phyloP scores from a whole-genome alignment of 2,113 vertebrate species.

The Perca fluviatilis region DNA sequence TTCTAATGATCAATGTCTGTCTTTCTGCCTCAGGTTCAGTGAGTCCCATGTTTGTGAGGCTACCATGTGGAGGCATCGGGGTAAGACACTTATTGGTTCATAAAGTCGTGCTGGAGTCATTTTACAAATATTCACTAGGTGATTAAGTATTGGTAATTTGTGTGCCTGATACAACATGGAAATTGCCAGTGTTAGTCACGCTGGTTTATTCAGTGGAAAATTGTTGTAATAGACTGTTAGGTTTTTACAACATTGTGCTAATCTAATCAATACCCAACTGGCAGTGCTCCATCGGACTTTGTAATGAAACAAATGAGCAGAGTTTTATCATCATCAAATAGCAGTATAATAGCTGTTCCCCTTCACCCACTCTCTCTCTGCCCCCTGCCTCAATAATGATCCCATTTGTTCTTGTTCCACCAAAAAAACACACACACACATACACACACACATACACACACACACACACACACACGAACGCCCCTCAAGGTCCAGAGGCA shows the following conservation, averaged over 20 bases:
- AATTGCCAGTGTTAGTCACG: constrained; percentile 41
- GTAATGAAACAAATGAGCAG: constrained; percentile 43
- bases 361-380: constrained; percentile 67
- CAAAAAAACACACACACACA: constrained; percentile 56
- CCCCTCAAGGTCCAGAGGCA: constrained; percentile 79
- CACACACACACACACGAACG: constrained; percentile 51
- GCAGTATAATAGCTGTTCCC: constrained; percentile 52
- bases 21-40: constrained; percentile 87
- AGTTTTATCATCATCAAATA: constrained; percentile 61
- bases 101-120: constrained; percentile 20
- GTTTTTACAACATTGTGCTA: constrained; percentile 47
- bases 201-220: constrained; percentile 61
- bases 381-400: constrained; percentile 84
- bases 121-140: constrained; percentile 40
- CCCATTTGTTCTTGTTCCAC: constrained; percentile 87
- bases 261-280: constrained; percentile 62
- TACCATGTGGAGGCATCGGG: constrained; percentile 96
- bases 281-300: constrained; percentile 18
- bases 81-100: constrained; percentile 85
- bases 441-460: constrained; percentile 41
- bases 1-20: constrained; percentile 16
- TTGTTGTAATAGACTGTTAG: constrained; percentile 45
- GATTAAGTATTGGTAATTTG: constrained; percentile 40
- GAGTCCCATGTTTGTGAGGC: constrained; percentile 94
- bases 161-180: constrained; percentile 30